Evolutionary conservation across 2,888 invertebrate genomes (phyloP).

Genomic region (Drosophila prostipennis): DNA sequence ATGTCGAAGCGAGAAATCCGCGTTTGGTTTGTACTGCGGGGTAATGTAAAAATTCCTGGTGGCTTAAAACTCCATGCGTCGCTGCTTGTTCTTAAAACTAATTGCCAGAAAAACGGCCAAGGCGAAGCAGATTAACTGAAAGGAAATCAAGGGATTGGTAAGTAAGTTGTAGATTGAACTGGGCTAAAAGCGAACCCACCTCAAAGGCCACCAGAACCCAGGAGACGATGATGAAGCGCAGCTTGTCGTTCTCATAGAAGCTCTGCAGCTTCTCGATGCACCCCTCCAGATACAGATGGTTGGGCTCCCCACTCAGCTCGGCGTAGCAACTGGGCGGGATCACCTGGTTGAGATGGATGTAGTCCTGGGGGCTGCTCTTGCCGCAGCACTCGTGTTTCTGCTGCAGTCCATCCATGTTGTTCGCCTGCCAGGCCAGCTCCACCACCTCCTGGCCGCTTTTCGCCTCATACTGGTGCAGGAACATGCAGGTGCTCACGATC

Average conservation of each 20-base stretch:
- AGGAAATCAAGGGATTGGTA: background rate
- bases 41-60: background rate
- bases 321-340: slow-evolving; percentile 78
- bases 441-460: slow-evolving; percentile 85
- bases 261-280: slow-evolving; percentile 71
- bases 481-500: slow-evolving; percentile 88
- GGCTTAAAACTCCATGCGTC: slow-evolving; percentile 80
- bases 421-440: slow-evolving; percentile 84
- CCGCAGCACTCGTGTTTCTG: slow-evolving; percentile 81
- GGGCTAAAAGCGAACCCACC: slow-evolving; percentile 84
- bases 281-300: slow-evolving; percentile 67
- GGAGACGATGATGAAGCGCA: slow-evolving; percentile 87
- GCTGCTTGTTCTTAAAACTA: slow-evolving; percentile 80
- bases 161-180: background rate
- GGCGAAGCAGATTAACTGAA: slow-evolving; percentile 73
- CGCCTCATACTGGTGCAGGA: slow-evolving; percentile 87
- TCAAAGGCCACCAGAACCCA: slow-evolving; percentile 89
- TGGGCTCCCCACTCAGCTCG: slow-evolving; percentile 52
- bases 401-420: slow-evolving; percentile 78
- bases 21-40: slow-evolving; percentile 58
- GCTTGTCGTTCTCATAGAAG: slow-evolving; percentile 82
- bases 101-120: slow-evolving; percentile 72
- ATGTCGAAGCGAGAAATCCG: slow-evolving; percentile 37
- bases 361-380: slow-evolving; percentile 80
- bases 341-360: slow-evolving; percentile 62